Evolutionary conservation across 1,140 invertebrate species (phyloP), one percentile per base, ranked within the genome.

Genomic region (Temnothorax longispinosus): DNA sequence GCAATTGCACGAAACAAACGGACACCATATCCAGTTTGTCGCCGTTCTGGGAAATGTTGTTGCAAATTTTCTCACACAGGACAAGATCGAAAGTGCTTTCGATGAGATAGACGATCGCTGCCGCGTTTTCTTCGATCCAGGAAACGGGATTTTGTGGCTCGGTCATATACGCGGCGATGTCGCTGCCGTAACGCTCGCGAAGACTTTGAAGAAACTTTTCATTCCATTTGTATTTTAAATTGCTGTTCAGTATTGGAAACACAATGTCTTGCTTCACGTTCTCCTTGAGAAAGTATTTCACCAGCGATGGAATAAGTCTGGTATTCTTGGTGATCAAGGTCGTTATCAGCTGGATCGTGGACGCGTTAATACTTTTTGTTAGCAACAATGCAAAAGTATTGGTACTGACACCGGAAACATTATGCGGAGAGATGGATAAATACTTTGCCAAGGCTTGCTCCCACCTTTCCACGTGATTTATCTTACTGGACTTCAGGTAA

Each of bases 361-460:
- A 65, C 6, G 86, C 7, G n/a, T 76, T 92, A 6, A 92, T 87
- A 21, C 86, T 82, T 27, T 76, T 86, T 65, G 90, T 76, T n/a
- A 95, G 52, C 4, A 95, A 86, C 13, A 58, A 69, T 3, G 8
- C 77, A 35, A 95, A 94, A 11, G 41, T 87, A 67, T 91, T 94
- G 92, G 82, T 15, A 77, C 94, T 93, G 52, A 97, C 93, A 21
- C 89, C 87, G 3, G 89, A 87, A 21, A 96, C 94, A 82, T 95
- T 95, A 86, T 96, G 95, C 77, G 97, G 96, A 94, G 96, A 97
- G 52, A 93, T 95, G 56, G 95, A 88, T 41, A 97, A 95, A 93
- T 97, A 97, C 75, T 94, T 90, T 52, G 95, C 90, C 10, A 97
- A 92, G 56, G 94, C 90, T 15, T 91, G 92, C 91, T 97, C 96